Percentiles rank a stretch among this genome's conserved stretches.
phyloP scores from a whole-genome alignment of 2,888 invertebrate species.

The Plusia festucae region DNA sequence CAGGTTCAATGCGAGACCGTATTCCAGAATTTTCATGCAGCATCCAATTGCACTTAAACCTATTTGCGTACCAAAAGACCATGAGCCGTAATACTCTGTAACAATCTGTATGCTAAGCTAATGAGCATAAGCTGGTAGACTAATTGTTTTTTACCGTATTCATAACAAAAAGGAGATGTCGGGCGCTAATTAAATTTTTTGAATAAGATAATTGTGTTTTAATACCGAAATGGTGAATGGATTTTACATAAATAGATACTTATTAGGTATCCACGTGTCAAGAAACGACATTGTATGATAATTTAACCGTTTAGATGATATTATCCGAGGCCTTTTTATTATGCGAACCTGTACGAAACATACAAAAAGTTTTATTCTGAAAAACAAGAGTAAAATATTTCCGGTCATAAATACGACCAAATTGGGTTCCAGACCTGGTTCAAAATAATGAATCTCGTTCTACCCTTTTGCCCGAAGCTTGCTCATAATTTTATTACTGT shows the following conservation, averaged over 20 bases:
- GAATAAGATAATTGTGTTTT: no score
- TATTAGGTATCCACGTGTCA: no score
- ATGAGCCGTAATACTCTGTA: constrained; percentile 11
- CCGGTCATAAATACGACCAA: constrained; percentile 15
- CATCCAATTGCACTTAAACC: constrained; percentile 35
- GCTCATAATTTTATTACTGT: constrained; percentile 40
- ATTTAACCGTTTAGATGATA: no score
- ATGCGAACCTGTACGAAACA: not conserved
- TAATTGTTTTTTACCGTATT: not conserved
- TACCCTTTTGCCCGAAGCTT: constrained; percentile 15
- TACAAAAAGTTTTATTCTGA: not conserved
- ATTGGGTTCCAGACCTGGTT: constrained; percentile 12
- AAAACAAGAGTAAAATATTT: constrained; percentile 8
- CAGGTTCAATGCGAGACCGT: constrained; percentile 19
- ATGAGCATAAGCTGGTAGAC: constrained; percentile 1
- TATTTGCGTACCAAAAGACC: constrained; percentile 28
- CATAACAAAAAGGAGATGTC: not conserved
- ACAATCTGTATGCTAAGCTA: constrained; percentile 11
- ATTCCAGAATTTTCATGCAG: constrained; percentile 31
- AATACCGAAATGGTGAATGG: no score
- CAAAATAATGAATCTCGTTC: constrained; percentile 30
- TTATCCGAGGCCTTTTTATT: no score
- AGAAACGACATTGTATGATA: no score
- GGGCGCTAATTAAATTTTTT: not conserved
- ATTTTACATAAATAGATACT: no score